These are phyloP conservation scores for Anthoscopus minutus DNA, from an alignment of 2,113 vertebrate genomes.

Conservation along the genomic window DNA sequence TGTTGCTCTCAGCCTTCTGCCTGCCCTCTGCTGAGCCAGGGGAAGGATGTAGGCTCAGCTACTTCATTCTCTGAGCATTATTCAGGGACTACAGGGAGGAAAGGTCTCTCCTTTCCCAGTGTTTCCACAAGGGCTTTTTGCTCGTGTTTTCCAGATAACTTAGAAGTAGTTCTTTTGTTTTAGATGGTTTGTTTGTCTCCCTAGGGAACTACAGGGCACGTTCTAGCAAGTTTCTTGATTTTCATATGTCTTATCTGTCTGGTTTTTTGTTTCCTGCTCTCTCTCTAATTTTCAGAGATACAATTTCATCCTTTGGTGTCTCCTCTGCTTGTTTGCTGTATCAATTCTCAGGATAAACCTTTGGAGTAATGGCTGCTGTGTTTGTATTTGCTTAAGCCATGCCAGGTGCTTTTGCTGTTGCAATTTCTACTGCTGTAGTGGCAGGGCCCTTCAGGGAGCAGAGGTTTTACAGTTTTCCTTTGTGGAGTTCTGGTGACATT, in stretches of 20 bases:
- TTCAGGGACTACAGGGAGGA: neutral
- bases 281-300: neutral
- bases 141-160: neutral
- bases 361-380: neutral
- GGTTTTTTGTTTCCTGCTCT: neutral
- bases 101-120: neutral
- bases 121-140: neutral
- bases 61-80: neutral
- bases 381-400: neutral
- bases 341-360: neutral
- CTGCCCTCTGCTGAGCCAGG: neutral
- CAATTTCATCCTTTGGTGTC: neutral
- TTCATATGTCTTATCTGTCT: neutral
- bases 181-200: neutral
- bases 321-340: neutral
- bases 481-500: neutral
- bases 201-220: neutral
- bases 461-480: neutral
- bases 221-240: neutral
- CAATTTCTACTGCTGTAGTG: neutral
- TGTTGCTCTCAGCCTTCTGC: accelerated
- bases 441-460: neutral
- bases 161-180: neutral
- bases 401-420: neutral
- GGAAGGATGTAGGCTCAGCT: neutral